A percentile compares a stretch with the other conserved stretches of the same genome.
Evolutionary conservation across 2,888 invertebrate genomes (phyloP).

Genomic region (Spodoptera littoralis): DNA sequence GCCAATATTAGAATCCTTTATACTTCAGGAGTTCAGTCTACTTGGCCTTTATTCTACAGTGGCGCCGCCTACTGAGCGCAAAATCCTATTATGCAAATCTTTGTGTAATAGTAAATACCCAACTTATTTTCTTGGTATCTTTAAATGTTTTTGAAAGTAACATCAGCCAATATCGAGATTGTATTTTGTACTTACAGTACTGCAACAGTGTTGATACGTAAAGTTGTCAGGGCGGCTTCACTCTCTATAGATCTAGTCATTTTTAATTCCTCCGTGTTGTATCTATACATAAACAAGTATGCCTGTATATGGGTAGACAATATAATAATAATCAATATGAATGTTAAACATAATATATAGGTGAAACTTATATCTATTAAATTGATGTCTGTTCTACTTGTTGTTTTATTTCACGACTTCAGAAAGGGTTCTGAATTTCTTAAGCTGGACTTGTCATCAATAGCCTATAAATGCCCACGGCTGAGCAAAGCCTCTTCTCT

Average conservation of each 20-base stretch:
- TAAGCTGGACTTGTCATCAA: not conserved
- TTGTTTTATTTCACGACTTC: slow-evolving; percentile 70
- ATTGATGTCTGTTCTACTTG: slow-evolving; percentile 87
- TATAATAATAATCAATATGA: slow-evolving; percentile 86
- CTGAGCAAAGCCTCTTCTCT: too few relatives aligned
- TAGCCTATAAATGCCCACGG: too few relatives aligned
- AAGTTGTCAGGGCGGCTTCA: slow-evolving; percentile 77
- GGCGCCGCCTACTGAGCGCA: too few relatives aligned
- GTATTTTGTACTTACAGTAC: slow-evolving; percentile 46
- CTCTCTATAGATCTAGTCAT: slow-evolving; percentile 87
- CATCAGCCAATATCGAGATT: slow-evolving; percentile 5
- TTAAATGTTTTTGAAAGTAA: slow-evolving; percentile 12
- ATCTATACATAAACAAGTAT: slow-evolving; percentile 79
- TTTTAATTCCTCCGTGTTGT: slow-evolving; percentile 84
- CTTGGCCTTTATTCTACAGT: too few relatives aligned
- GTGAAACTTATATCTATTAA: slow-evolving; percentile 88
- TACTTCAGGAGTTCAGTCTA: too few relatives aligned
- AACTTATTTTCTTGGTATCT: too few relatives aligned
- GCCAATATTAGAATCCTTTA: too few relatives aligned
- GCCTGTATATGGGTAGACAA: slow-evolving; percentile 86
- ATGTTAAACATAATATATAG: slow-evolving; percentile 87
- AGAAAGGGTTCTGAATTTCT: slow-evolving; percentile 48
- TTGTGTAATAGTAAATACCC: too few relatives aligned
- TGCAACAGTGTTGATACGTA: slow-evolving; percentile 45
- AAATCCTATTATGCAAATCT: too few relatives aligned